Conservation (phyloP, 2,797 vertebrate genomes). For the Halcyon leucocephala region DNA sequence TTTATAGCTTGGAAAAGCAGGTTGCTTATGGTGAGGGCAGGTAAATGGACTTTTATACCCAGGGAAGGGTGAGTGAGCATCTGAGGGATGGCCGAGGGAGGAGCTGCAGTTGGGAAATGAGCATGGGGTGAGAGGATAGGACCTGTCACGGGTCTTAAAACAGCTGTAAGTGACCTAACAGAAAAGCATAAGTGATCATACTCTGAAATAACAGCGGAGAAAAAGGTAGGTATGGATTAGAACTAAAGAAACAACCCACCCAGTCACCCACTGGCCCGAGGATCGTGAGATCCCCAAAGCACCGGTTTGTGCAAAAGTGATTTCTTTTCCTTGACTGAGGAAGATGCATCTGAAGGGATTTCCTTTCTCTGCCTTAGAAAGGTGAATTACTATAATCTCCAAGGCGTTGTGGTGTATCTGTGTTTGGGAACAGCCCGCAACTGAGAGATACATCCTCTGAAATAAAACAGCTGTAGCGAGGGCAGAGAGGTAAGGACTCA, state of each 20-base stretch:
- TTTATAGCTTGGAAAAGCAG: neutral
- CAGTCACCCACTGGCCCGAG: neutral
- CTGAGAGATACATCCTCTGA: neutral
- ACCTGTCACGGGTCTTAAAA: neutral
- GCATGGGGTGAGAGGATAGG: neutral
- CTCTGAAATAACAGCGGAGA: neutral
- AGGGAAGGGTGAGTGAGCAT: neutral
- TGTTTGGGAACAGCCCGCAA: neutral
- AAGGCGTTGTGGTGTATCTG: neutral
- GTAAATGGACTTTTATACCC: neutral
- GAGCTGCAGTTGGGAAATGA: neutral
- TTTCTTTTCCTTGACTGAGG: neutral
- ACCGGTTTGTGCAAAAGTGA: neutral
- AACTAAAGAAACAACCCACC: neutral
- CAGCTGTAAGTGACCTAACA: neutral
- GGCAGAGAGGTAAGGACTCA: too few species aligned
- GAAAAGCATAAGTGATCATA: neutral
- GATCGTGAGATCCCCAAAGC: neutral
- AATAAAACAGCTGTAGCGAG: neutral
- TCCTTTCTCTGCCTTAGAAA: neutral
- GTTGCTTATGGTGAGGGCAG: fast-evolving
- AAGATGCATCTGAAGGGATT: neutral
- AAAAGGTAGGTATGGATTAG: neutral
- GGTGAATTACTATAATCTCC: neutral
- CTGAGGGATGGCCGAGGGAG: neutral